Evolutionary conservation across 2,797 vertebrate genomes (phyloP).

Genomic region (Alcedo atthis): DNA sequence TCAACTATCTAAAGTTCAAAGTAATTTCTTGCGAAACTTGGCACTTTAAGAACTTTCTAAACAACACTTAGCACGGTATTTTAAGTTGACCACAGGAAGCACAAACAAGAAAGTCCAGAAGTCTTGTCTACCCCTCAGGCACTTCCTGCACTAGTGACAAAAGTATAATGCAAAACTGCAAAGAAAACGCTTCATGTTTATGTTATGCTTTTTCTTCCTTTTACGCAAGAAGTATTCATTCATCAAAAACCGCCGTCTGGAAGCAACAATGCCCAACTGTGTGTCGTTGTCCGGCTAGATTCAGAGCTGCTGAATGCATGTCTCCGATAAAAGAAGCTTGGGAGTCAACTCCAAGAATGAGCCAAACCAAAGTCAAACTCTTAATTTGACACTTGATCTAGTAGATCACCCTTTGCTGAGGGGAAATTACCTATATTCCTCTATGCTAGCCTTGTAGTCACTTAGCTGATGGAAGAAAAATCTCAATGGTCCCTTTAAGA

Average conservation of each 20-base stretch:
- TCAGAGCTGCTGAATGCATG: background rate
- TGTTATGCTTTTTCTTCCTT: background rate
- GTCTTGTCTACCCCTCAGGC: background rate
- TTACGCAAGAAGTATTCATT: background rate
- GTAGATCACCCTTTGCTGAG: background rate
- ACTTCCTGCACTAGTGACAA: constrained; percentile 22
- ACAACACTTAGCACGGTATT: background rate
- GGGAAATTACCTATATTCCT: background rate
- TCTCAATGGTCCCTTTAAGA: background rate
- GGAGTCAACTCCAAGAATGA: background rate
- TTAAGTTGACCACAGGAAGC: constrained; percentile 33
- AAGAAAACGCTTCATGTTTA: constrained; percentile 1
- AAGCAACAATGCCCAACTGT: background rate
- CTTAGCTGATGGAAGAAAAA: background rate
- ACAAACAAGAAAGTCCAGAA: background rate
- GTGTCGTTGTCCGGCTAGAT: background rate
- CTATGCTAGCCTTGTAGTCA: background rate
- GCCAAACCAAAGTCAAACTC: background rate
- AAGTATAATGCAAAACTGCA: constrained; percentile 11
- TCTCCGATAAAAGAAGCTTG: background rate
- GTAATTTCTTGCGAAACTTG: background rate
- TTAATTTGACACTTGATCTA: background rate
- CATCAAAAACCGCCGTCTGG: background rate
- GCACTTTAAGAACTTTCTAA: constrained; percentile 18
- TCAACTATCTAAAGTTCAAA: background rate